Evolutionary conservation across 2,888 invertebrate species (phyloP).

Genomic region (Cyclophora punctaria): DNA sequence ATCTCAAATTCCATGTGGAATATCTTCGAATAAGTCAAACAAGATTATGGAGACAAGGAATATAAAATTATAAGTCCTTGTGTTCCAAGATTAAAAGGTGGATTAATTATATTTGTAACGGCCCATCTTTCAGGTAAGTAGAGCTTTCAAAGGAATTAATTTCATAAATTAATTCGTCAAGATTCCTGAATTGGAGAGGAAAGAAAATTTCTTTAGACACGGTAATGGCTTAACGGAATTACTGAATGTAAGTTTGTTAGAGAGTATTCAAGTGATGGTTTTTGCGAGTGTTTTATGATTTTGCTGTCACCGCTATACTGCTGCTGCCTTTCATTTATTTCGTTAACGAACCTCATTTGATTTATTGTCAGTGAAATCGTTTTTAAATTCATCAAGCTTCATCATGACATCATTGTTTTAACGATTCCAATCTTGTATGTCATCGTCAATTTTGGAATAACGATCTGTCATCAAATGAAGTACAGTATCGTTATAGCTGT

Average conservation of each 20-base stretch:
- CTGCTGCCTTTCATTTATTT: too few species aligned
- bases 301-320: too few species aligned
- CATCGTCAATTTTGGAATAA: not conserved
- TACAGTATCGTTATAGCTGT: too few species aligned
- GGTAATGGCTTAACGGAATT: conserved; percentile 21
- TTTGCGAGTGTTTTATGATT: too few species aligned
- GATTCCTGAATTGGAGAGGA: conserved; percentile 36
- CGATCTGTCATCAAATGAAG: not conserved
- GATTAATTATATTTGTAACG: conserved; percentile 51
- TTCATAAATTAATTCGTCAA: conserved; percentile 47
- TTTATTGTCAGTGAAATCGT: not conserved
- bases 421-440: too few species aligned
- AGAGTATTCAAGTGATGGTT: not conserved
- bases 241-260: conserved; percentile 15
- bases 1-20: too few species aligned
- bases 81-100: conserved; percentile 30
- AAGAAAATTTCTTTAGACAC: conserved; percentile 29
- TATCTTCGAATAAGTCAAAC: not conserved
- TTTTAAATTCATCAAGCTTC: not conserved
- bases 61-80: too few species aligned
- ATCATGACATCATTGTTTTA: too few species aligned
- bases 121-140: conserved; percentile 35
- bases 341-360: too few species aligned
- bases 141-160: conserved; percentile 38
- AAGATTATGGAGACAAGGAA: not conserved